These are phyloP conservation scores for Clunio marinus DNA, from an alignment of 2,888 invertebrate species.

Conservation along the genomic window DNA sequence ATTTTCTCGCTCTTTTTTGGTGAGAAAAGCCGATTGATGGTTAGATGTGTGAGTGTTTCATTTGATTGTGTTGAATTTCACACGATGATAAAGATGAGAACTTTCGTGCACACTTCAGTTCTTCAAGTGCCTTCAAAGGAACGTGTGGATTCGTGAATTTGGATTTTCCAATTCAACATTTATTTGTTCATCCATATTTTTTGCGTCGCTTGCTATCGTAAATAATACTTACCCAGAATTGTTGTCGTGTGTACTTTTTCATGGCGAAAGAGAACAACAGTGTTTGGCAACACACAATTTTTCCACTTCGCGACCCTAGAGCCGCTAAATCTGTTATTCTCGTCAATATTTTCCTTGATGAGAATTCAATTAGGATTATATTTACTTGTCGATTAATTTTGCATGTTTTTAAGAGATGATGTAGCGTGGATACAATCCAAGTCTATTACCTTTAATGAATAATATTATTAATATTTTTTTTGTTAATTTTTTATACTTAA, in stretches of 20 bases:
- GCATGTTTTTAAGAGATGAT: constrained; percentile 5
- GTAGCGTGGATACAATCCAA: no score
- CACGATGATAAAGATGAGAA: not conserved
- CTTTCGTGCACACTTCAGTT: not conserved
- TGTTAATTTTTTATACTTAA: no score
- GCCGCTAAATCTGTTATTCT: constrained; percentile 9
- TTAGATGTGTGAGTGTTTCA: not conserved
- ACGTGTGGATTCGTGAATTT: not conserved
- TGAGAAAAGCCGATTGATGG: not conserved
- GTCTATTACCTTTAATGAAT: no score
- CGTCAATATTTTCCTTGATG: constrained; percentile 30
- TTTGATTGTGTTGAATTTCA: not conserved
- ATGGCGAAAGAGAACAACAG: not conserved
- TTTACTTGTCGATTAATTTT: constrained; percentile 19
- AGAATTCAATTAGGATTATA: constrained; percentile 32
- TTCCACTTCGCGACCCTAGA: not conserved
- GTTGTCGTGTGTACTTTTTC: not conserved
- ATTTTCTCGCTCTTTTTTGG: not conserved
- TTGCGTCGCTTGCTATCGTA: not conserved
- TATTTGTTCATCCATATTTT: not conserved
- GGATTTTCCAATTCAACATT: not conserved
- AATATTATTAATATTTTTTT: no score
- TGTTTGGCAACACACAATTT: constrained; percentile 6
- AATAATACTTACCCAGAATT: not conserved
- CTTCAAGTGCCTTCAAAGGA: constrained; percentile 1